A percentile compares a stretch with the other conserved stretches of the same genome.
phyloP scores from a whole-genome alignment of 1,140 invertebrate species.

The Lycorma delicatula region DNA sequence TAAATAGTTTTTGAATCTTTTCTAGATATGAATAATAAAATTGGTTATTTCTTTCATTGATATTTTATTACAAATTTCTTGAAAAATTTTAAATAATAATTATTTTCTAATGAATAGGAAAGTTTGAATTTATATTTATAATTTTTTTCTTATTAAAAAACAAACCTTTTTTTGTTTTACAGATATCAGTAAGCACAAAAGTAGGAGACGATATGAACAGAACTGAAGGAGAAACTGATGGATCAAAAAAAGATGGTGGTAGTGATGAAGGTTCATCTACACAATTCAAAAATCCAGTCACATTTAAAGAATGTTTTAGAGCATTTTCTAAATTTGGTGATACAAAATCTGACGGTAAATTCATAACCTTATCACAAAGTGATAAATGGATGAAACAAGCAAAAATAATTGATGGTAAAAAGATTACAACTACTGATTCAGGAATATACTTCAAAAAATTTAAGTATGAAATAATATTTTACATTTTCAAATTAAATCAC shows the following conservation, averaged over 20 bases:
- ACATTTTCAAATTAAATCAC: neutral
- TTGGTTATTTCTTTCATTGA: too few relatives aligned
- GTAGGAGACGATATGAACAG: neutral
- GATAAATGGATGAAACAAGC: slow-evolving; percentile 96
- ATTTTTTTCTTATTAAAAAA: too few relatives aligned
- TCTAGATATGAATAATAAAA: too few relatives aligned
- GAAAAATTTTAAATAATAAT: too few relatives aligned
- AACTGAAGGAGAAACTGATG: neutral
- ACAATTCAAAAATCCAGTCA: slow-evolving; percentile 2
- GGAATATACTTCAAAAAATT: slow-evolving; percentile 83
- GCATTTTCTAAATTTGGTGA: slow-evolving; percentile 83
- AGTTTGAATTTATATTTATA: too few relatives aligned
- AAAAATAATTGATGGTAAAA: slow-evolving; percentile 82
- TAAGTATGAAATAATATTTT: slow-evolving; percentile 47
- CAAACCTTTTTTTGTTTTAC: too few relatives aligned
- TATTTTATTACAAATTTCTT: too few relatives aligned
- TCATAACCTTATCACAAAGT: slow-evolving; percentile 77
- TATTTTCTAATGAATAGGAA: too few relatives aligned
- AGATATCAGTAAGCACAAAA: slow-evolving; percentile 4
- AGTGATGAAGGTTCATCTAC: neutral
- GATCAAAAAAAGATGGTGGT: neutral
- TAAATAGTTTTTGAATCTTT: too few relatives aligned
- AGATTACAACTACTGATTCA: slow-evolving; percentile 81
- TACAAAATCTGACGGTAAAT: slow-evolving; percentile 73
- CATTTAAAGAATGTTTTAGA: slow-evolving; percentile 40